Conservation (phyloP, 2,888 invertebrate genomes). For the Lacanobia wlatinum region DNA sequence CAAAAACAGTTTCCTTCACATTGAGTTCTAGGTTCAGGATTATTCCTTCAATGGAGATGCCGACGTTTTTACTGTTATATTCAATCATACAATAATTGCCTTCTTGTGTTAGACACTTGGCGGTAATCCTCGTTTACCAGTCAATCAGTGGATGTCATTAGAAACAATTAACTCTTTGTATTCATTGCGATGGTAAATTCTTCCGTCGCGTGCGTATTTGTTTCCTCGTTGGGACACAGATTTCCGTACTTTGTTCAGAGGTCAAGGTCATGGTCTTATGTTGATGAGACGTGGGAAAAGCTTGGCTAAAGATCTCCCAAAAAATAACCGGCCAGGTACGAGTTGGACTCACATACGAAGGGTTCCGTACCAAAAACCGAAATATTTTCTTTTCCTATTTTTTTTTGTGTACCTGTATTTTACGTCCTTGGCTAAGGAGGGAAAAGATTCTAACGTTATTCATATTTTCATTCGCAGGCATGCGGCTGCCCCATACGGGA, state of each 20-base stretch:
- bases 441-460: not conserved
- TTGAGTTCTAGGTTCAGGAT: not conserved
- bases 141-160: slow-evolving; percentile 43
- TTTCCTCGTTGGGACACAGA: slow-evolving; percentile 16
- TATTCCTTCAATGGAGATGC: not conserved
- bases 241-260: slow-evolving; percentile 35
- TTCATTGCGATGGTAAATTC: slow-evolving; percentile 29
- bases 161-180: slow-evolving; percentile 49
- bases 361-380: no score
- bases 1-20: not conserved
- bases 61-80: slow-evolving; percentile 31
- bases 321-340: not conserved
- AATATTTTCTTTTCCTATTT: no score
- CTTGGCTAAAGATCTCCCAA: not conserved
- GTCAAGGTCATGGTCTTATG: not conserved
- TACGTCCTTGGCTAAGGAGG: no score
- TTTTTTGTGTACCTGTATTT: no score
- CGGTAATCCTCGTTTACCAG: slow-evolving; percentile 17
- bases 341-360: no score
- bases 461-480: slow-evolving; percentile 74
- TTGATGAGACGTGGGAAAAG: slow-evolving; percentile 1
- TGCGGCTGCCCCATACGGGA: slow-evolving; percentile 90
- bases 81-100: slow-evolving; percentile 28
- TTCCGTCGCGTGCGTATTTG: slow-evolving; percentile 47
- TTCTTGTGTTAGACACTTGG: slow-evolving; percentile 9